Conservation (phyloP, 2,797 vertebrate genomes). For the Pseudocheirus occidentalis region DNA sequence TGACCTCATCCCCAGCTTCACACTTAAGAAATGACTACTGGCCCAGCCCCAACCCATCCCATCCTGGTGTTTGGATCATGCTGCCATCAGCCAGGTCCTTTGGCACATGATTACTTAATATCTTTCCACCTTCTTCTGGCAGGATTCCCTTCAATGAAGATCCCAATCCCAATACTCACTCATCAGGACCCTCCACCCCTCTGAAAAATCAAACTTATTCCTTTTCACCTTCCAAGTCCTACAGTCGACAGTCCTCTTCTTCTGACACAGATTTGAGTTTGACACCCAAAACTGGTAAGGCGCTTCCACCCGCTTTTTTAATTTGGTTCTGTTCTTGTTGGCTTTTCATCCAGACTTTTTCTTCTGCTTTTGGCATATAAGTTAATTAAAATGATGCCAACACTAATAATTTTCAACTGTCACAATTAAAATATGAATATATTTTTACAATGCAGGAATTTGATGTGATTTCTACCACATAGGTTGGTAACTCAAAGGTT, state of each 20-base stretch:
- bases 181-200: slow-evolving; percentile 99
- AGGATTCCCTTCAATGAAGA: slow-evolving; percentile 99
- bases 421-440: slow-evolving; percentile 59
- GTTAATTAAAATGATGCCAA: slow-evolving; percentile 79
- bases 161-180: slow-evolving; percentile 93
- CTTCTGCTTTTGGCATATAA: slow-evolving; percentile 78
- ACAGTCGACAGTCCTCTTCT: slow-evolving; percentile 94
- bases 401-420: slow-evolving; percentile 65
- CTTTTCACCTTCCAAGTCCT: slow-evolving; percentile 95
- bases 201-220: slow-evolving; percentile 99
- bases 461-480: neutral
- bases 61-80: slow-evolving; percentile 86
- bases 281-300: slow-evolving; percentile 97
- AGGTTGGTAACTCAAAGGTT: slow-evolving; percentile 9
- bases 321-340: slow-evolving; percentile 81
- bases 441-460: slow-evolving; percentile 47
- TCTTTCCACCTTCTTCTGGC: slow-evolving; percentile 97
- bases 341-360: slow-evolving; percentile 82
- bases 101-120: slow-evolving; percentile 89
- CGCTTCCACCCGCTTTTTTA: slow-evolving; percentile 82
- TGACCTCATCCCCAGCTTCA: slow-evolving; percentile 83
- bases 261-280: slow-evolving; percentile 97
- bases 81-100: slow-evolving; percentile 83
- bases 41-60: slow-evolving; percentile 79
- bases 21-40: slow-evolving; percentile 82